Evolutionary conservation across 2,113 vertebrate genomes (phyloP).

Genomic region (Hippocampus abdominalis): DNA sequence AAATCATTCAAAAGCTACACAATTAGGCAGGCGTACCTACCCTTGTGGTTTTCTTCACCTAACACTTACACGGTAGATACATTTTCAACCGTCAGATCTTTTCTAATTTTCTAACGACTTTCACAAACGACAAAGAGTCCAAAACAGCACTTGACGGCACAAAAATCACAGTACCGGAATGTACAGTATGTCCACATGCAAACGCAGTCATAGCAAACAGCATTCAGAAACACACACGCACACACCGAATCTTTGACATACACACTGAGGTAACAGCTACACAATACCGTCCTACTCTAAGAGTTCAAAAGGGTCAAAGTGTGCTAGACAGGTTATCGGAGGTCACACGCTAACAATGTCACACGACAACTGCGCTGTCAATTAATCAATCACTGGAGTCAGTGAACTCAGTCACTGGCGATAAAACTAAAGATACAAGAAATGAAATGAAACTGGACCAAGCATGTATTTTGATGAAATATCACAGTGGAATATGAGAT

Average conservation of each 20-base stretch:
- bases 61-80: slow-evolving; percentile 32
- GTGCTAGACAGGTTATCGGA: slow-evolving; percentile 35
- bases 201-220: slow-evolving; percentile 23
- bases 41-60: slow-evolving; percentile 35
- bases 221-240: not conserved
- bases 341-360: slow-evolving; percentile 53
- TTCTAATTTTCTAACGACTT: slow-evolving; percentile 42
- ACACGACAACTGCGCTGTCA: slow-evolving; percentile 43
- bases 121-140: slow-evolving; percentile 61
- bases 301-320: slow-evolving; percentile 49
- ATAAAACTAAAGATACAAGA: not conserved
- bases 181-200: slow-evolving; percentile 63
- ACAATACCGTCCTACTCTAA: slow-evolving; percentile 53
- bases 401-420: not conserved
- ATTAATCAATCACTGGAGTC: slow-evolving; percentile 41
- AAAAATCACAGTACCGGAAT: slow-evolving; percentile 66
- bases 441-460: slow-evolving; percentile 5
- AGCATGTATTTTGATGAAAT: slow-evolving; percentile 8
- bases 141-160: slow-evolving; percentile 71
- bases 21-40: slow-evolving; percentile 27
- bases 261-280: slow-evolving; percentile 56
- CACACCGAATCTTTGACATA: slow-evolving; percentile 10
- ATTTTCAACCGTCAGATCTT: slow-evolving; percentile 32
- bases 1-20: slow-evolving; percentile 41
- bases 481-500: slow-evolving; percentile 6